Evolutionary conservation across 2,797 vertebrate genomes (phyloP).

Genomic region (Pangasius sanitwongsei): DNA sequence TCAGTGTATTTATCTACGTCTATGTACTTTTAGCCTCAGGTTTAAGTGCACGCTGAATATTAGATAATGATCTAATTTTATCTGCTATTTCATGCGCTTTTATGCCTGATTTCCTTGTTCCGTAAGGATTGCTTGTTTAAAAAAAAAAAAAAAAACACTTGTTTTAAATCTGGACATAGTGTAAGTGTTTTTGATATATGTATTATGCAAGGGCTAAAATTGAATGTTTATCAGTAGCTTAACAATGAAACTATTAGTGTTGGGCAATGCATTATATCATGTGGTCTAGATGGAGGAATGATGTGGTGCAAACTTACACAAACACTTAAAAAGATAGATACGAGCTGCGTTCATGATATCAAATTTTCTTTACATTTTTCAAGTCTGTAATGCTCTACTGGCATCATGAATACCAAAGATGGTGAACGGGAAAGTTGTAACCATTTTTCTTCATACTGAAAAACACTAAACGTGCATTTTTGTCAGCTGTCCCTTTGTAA

Average conservation of each 20-base stretch:
- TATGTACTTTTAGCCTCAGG: constrained; percentile 30
- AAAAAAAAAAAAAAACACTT: no score
- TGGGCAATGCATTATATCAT: background rate
- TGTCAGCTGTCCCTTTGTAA: background rate
- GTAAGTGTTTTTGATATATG: no score
- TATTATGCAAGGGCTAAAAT: background rate
- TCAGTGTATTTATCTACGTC: constrained; percentile 42
- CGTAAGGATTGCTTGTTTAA: background rate
- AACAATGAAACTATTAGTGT: background rate
- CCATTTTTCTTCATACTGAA: background rate
- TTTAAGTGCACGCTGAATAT: constrained; percentile 22
- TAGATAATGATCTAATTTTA: constrained; percentile 16
- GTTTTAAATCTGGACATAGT: no score
- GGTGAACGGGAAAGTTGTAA: background rate
- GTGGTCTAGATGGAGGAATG: background rate
- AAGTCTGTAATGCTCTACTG: background rate
- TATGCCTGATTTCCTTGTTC: background rate
- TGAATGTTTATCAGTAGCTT: background rate
- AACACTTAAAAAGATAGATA: background rate
- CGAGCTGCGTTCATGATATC: background rate
- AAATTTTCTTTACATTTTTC: background rate
- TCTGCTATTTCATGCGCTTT: constrained; percentile 9
- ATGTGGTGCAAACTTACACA: background rate
- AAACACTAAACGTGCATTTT: background rate
- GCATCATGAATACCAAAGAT: background rate